A percentile compares a stretch with the other conserved stretches of the same genome.
Evolutionary conservation across 92 coral and sea anemone genomes (phyloP).

Genomic region (Meandrina meandrites): DNA sequence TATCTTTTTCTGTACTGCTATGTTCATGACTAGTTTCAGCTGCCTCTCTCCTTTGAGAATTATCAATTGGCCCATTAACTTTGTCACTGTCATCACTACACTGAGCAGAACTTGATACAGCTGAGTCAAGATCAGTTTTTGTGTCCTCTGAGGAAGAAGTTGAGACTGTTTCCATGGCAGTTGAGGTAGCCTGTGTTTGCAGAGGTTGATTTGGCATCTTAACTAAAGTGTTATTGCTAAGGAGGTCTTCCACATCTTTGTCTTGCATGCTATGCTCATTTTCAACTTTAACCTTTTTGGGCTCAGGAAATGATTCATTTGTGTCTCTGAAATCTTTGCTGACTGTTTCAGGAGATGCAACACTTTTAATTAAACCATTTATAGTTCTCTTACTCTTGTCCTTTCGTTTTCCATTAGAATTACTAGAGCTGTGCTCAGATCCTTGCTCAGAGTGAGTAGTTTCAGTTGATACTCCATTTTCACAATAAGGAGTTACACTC

Average conservation of each 20-base stretch:
- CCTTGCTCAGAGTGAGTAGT: constrained; percentile 7
- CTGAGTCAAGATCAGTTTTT: constrained; percentile 26
- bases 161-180: constrained; percentile 61
- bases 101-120: constrained; percentile 13
- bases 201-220: constrained; percentile 67
- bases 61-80: constrained; percentile 39
- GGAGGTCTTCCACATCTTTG: constrained; percentile 54
- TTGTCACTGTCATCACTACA: constrained; percentile 27
- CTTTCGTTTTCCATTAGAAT: constrained; percentile 32
- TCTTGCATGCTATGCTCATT: constrained; percentile 65
- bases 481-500: constrained; percentile 7
- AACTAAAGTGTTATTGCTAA: constrained; percentile 35
- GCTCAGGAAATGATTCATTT: constrained; percentile 49
- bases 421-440: constrained; percentile 15
- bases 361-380: constrained; percentile 56
- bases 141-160: constrained; percentile 53
- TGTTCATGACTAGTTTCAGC: constrained; percentile 39
- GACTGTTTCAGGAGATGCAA: constrained; percentile 58
- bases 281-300: constrained; percentile 77
- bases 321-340: constrained; percentile 59
- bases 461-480: constrained; percentile 23
- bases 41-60: neutral
- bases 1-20: constrained; percentile 45
- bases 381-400: constrained; percentile 38
- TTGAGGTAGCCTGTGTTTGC: constrained; percentile 72